phyloP scores from a whole-genome alignment of 1,140 invertebrate genomes.

The Aphis gossypii region DNA sequence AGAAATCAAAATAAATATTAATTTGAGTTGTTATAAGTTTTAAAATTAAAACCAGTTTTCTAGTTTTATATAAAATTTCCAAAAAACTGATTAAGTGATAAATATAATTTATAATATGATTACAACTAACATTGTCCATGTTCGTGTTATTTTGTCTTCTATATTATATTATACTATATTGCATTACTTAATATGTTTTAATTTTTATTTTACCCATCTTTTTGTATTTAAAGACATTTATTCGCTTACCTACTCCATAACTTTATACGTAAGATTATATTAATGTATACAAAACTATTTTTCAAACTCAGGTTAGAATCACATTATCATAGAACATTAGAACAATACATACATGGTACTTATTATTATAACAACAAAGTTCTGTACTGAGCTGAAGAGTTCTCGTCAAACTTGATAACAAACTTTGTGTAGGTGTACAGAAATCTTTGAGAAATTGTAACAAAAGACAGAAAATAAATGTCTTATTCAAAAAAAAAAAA shows the following conservation, averaged over 20 bases:
- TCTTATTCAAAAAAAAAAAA: background rate
- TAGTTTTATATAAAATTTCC: background rate
- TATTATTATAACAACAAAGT: constrained; percentile 7
- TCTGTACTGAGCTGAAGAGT: background rate
- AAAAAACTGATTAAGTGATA: background rate
- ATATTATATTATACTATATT: background rate
- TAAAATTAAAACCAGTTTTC: background rate
- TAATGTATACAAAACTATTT: background rate
- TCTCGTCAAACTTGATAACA: constrained; percentile 5
- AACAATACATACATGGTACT: background rate
- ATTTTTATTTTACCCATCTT: background rate
- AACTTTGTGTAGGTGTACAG: background rate
- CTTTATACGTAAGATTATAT: background rate
- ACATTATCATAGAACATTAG: background rate
- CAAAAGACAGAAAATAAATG: background rate
- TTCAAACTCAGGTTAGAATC: background rate
- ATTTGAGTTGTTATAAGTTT: background rate
- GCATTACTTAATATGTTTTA: background rate
- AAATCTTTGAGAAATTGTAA: constrained; percentile 9
- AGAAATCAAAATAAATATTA: background rate
- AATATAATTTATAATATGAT: background rate
- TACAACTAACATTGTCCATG: background rate
- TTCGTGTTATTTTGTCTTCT: too few relatives aligned
- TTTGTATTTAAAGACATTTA: background rate
- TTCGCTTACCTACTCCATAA: background rate